Evolutionary conservation across 1,140 invertebrate genomes (phyloP).

Genomic region (Cherax quadricarinatus): DNA sequence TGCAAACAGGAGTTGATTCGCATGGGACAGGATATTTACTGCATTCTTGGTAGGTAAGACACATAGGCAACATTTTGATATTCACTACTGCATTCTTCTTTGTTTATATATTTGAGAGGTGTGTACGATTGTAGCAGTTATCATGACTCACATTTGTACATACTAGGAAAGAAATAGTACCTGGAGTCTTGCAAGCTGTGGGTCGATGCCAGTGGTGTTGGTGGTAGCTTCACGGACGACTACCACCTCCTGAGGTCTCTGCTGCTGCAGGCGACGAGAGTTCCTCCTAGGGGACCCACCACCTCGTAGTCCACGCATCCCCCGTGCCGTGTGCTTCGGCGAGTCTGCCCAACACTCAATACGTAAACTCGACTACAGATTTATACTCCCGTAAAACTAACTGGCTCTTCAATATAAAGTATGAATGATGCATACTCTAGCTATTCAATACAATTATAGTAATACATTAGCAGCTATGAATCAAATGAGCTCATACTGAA

Average conservation of each 20-base stretch:
- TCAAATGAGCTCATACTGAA: no score
- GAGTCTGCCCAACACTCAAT: slow-evolving; percentile 48
- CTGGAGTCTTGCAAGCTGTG: slow-evolving; percentile 86
- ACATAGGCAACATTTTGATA: no score
- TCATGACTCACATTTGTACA: no score
- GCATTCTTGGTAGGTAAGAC: no score
- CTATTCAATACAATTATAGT: no score
- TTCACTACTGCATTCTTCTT: no score
- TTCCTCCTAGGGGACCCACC: slow-evolving; percentile 41
- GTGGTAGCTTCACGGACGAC: slow-evolving; percentile 87
- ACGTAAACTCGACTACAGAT: no score
- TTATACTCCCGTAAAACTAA: not conserved
- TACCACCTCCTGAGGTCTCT: slow-evolving; percentile 81
- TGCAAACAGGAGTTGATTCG: no score
- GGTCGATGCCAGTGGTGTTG: slow-evolving; percentile 84
- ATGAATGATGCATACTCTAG: not conserved
- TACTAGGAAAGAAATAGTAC: slow-evolving; percentile 75
- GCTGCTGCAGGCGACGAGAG: not conserved
- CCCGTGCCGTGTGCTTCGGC: slow-evolving; percentile 67
- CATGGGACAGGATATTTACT: no score
- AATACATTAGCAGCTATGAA: no score
- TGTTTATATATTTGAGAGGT: no score
- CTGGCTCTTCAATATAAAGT: not conserved
- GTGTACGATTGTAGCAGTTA: no score
- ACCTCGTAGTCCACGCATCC: slow-evolving; percentile 60